phyloP scores from a whole-genome alignment of 2,888 invertebrate genomes.

The Fragum whitleyi region DNA sequence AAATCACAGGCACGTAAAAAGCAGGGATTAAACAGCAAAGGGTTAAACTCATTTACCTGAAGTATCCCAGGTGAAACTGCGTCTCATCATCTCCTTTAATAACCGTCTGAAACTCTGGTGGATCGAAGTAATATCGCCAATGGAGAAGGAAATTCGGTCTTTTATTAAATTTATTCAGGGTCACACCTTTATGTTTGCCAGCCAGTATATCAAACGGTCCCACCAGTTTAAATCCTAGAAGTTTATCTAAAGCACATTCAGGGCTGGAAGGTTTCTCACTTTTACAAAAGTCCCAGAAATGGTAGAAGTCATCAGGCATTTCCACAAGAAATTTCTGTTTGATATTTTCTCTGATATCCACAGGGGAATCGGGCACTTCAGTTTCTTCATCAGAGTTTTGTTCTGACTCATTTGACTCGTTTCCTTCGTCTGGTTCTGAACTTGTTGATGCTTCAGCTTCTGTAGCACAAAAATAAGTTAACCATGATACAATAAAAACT shows the following conservation, averaged over 20 bases:
- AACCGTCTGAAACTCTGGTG: slow-evolving; percentile 94
- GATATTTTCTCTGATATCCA: slow-evolving; percentile 87
- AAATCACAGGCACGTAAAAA: too few species aligned
- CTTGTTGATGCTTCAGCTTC: not conserved
- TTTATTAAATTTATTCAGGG: slow-evolving; percentile 73
- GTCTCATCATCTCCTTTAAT: slow-evolving; percentile 87
- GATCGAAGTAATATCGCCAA: slow-evolving; percentile 97
- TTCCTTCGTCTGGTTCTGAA: not conserved
- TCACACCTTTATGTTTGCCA: slow-evolving; percentile 80
- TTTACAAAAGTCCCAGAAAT: slow-evolving; percentile 92
- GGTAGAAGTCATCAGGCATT: slow-evolving; percentile 96
- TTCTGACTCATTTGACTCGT: not conserved
- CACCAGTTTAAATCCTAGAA: slow-evolving; percentile 90
- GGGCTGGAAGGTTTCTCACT: slow-evolving; percentile 87
- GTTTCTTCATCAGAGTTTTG: slow-evolving; percentile 50
- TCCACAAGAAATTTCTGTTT: slow-evolving; percentile 92
- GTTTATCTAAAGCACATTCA: slow-evolving; percentile 88
- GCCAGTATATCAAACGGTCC: slow-evolving; percentile 94
- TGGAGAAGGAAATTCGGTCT: slow-evolving; percentile 90
- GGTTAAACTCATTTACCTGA: slow-evolving; percentile 87
- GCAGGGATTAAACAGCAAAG: too few species aligned
- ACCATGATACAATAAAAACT: not conserved
- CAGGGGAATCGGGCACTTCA: slow-evolving; percentile 83
- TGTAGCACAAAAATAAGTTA: not conserved
- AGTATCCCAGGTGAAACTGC: slow-evolving; percentile 95